Evolutionary conservation across 2,888 invertebrate species (phyloP).

Genomic region (Cheilosia pagana): DNA sequence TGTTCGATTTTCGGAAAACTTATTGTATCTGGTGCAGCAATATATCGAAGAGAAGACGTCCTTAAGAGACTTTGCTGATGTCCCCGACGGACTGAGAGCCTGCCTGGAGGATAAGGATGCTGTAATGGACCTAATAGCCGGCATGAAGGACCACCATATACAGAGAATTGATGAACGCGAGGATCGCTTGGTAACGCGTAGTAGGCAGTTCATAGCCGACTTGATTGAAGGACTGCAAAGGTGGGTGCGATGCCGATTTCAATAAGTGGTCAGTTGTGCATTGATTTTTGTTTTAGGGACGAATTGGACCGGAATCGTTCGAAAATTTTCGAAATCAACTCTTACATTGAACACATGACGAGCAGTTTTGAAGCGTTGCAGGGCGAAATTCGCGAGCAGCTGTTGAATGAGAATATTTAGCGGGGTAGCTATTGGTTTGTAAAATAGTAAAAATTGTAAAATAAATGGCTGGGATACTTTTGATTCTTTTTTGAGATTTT

Average conservation of each 20-base stretch:
- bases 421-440: too few species aligned
- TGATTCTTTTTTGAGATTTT: too few species aligned
- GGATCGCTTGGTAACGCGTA: constrained; percentile 87
- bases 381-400: constrained; percentile 76
- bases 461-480: too few species aligned
- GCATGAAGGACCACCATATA: constrained; percentile 90
- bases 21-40: constrained; percentile 79
- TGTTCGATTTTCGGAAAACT: constrained; percentile 84
- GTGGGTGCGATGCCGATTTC: constrained; percentile 84
- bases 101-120: constrained; percentile 88
- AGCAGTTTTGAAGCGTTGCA: constrained; percentile 83
- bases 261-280: neutral
- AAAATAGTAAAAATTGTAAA: too few species aligned
- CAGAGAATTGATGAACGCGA: constrained; percentile 91
- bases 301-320: constrained; percentile 89
- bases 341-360: constrained; percentile 89
- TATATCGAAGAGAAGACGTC: constrained; percentile 79
- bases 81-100: constrained; percentile 79
- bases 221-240: constrained; percentile 87
- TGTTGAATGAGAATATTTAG: constrained; percentile 72
- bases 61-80: constrained; percentile 77
- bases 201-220: constrained; percentile 88
- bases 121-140: constrained; percentile 85
- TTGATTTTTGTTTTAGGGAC: constrained; percentile 84
- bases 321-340: constrained; percentile 91